Base-by-base conservation (phyloP, 2,888 invertebrate genomes). In the Itoplectis maculator region DNA sequence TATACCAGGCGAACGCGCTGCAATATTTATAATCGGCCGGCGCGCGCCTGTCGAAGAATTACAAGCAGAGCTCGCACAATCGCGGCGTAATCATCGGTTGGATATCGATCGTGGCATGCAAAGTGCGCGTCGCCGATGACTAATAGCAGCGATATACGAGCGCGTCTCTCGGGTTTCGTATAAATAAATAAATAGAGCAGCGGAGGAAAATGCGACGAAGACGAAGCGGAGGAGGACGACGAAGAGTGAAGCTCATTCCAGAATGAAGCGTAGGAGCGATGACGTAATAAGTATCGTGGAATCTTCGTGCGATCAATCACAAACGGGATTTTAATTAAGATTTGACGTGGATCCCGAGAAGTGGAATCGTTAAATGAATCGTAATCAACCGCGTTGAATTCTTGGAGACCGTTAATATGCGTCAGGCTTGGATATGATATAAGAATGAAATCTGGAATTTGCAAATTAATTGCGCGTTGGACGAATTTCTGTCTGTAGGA, bases 11-110 rank as follows among this genome's bases (percentile, higher is more conserved):
- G 20, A 13, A 42, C 20, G 13, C 23, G 73, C 29, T 29, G 29
- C 20, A 74, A 74, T 78, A 81, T 78, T 81, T 81, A 74, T 65
- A 74, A 61, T 40, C n/a, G n/a, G n/a, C n/a, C n/a, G 54, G 56
- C 35, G 29, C 37, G 45, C 37, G 51, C 45, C n/a, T n/a, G 51
- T 37, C 65, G 47, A 51, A 40, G 54, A 78, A 81, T 78, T 76
- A 59, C 47, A 42, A 66, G 47, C 23, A 23, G 47, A 63, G 35
- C 45, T 45, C 69, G 68, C 54, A 56, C 13, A 61, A 76, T 76
- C 15, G 49, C 56, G 42, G 70, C 42, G 13, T 63, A 18, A 68
- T 49, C 59, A 18, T 37, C 23, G 23, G 2, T 61, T 15, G 40
- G 61, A 73, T 61, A 74, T 54, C 35, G 29, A 45, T 73, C 35